Base-by-base conservation (phyloP, 2,888 invertebrate genomes). In the Clunio marinus region DNA sequence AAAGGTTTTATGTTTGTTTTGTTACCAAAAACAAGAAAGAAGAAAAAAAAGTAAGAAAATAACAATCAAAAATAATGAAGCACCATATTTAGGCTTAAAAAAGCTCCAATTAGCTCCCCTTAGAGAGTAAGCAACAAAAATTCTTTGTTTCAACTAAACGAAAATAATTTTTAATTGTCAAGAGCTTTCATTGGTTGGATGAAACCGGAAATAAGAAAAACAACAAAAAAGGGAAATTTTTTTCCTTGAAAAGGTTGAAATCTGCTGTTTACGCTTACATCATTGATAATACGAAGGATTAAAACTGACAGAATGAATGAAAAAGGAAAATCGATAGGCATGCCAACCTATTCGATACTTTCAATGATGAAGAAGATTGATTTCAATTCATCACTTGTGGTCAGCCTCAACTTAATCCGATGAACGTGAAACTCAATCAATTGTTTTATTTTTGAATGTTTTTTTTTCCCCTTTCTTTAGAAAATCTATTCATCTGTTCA, bases 361-460 rank as follows among this genome's bases (percentile, higher is more conserved):
- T n/a, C n/a, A n/a, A n/a, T n/a, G n/a, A n/a, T n/a, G n/a, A n/a
- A n/a, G n/a, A n/a, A n/a, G n/a, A n/a, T n/a, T n/a, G n/a, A n/a
- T n/a, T n/a, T n/a, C n/a, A n/a, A n/a, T n/a, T n/a, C n/a, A n/a
- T n/a, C n/a, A n/a, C n/a, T n/a, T n/a, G n/a, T n/a, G n/a, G n/a
- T n/a, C n/a, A n/a, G n/a, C n/a, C n/a, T n/a, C n/a, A n/a, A n/a
- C n/a, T n/a, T n/a, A n/a, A n/a, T n/a, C n/a, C n/a, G n/a, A n/a
- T n/a, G 7, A 46, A n/a, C 27, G 20, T 60, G 41, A 62, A 62
- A 62, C 24, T 62, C 22, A 62, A 62, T 62, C 62, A 62, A 62
- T 62, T 41, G 41, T 62, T 22, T 22, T 24, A 5, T 62, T 22
- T 37, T 41, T 41, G 10, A n/a, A 15, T 41, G n/a, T n/a, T n/a